A percentile compares a stretch with the other conserved stretches of the same genome.
Conservation (phyloP, 2,797 vertebrate genomes). For the Premnoplex brunnescens region DNA sequence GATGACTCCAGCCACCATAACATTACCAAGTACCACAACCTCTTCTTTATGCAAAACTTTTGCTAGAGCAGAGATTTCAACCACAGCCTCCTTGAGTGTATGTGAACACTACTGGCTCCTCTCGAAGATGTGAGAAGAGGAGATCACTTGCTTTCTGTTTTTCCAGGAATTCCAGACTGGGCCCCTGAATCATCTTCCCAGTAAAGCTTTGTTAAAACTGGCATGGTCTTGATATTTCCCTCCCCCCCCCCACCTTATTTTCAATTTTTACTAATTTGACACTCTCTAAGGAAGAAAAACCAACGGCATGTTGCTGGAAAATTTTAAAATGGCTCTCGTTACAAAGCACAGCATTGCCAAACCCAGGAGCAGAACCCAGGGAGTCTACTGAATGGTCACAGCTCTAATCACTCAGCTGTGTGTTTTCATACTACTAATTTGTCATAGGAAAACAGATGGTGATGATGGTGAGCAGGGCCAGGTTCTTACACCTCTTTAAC, state of each 20-base stretch:
- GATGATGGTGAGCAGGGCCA: background rate
- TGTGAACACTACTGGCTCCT: background rate
- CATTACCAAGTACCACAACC: background rate
- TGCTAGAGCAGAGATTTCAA: background rate
- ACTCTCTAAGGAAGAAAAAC: constrained; percentile 19
- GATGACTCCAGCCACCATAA: background rate
- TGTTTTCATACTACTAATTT: constrained; percentile 34
- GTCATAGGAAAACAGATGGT: constrained; percentile 50
- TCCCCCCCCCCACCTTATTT: background rate
- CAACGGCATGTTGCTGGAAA: constrained; percentile 33
- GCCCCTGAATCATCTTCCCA: constrained; percentile 25
- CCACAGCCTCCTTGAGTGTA: background rate
- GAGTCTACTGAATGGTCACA: background rate
- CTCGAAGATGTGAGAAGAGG: background rate
- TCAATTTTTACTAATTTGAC: constrained; percentile 39
- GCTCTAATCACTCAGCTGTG: constrained; percentile 22
- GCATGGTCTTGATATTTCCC: background rate
- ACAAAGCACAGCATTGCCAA: background rate
- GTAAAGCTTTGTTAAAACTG: constrained; percentile 25
- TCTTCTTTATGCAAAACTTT: background rate
- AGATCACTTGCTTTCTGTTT: background rate
- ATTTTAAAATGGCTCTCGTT: constrained; percentile 10
- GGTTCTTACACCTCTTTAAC: constrained; percentile 50
- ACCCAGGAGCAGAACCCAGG: constrained; percentile 22
- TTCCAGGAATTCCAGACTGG: constrained; percentile 2